Base-by-base conservation (phyloP, 2,797 vertebrate genomes). In the Gymnothorax reevesii region DNA sequence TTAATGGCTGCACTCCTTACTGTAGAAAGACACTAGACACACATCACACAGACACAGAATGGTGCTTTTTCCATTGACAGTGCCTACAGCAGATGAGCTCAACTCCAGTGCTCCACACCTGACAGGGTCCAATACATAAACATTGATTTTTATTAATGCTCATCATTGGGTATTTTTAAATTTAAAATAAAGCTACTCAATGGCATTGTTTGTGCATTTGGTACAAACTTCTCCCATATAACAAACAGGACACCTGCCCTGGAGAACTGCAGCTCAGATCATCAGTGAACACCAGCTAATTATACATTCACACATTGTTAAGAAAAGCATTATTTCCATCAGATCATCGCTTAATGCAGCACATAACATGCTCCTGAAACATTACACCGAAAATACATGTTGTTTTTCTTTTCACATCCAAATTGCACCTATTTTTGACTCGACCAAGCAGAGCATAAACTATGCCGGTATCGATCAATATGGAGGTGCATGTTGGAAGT, bases 401-500 rank as follows among this genome's bases (percentile, higher is more conserved):
- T 87, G 83, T 89, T 82, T 91, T 88, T 92, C 89, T 87, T 86
- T 87, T 89, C 84, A 85, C 42, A 25, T 17, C 82, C 75, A 79
- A 54, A 22, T 54, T 15, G n/a, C 55, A 22, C 54, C 59, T 59
- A 9, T 10, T 13, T 82, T 59, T 33, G 57, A 83, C 22, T 80
- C 12, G 33, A 10, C 79, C 52, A 57, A 1, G 12, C 2, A 57
- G n/a, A n/a, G 4, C 54, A 57, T 1, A 54, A 15, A 79, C 0
- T 27, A 55, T 64, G 42, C 42, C 62, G 71, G 80, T 71, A 71
- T n/a, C 27, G 42, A 83, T 27, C 42, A n/a, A 66, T 27, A 27
- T 22, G 49, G 22, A 54, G 22, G 7, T 25, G n/a, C 7, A 49
- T 13, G 33, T 27, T 55, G 80, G n/a, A 2, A 54, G 86, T 88